Percentiles rank a stretch among this genome's conserved stretches.
Evolutionary conservation across 2,113 vertebrate species (phyloP).

Genomic region (Psittacus erithacus): DNA sequence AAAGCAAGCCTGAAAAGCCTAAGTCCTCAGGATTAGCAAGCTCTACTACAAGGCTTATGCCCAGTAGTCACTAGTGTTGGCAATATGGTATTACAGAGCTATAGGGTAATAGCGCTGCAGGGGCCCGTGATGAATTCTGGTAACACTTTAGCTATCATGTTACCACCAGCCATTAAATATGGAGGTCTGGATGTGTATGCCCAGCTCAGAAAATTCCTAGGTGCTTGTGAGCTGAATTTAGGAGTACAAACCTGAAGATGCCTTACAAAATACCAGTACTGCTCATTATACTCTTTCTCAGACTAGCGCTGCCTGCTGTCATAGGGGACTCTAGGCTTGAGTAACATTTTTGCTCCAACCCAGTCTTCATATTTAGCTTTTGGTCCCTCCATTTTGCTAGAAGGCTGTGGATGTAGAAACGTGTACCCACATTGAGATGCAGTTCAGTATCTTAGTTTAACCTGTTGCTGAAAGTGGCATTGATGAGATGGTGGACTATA

Average conservation of each 20-base stretch:
- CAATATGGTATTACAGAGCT: background rate
- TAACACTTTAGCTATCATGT: background rate
- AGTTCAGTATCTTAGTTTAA: background rate
- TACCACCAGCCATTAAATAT: accelerated
- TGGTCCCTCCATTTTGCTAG: background rate
- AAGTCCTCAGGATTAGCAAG: background rate
- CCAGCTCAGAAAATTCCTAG: background rate
- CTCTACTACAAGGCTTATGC: background rate
- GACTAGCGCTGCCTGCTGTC: background rate
- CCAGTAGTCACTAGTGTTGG: background rate
- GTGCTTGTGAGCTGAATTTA: background rate
- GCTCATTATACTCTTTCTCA: background rate
- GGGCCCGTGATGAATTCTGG: background rate
- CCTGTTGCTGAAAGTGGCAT: background rate
- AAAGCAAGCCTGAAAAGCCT: background rate
- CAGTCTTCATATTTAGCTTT: background rate
- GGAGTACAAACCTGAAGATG: background rate
- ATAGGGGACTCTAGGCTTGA: background rate
- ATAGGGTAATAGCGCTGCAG: background rate
- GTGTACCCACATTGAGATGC: background rate
- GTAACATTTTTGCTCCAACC: background rate
- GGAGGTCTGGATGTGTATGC: background rate
- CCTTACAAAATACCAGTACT: background rate
- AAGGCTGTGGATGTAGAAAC: background rate
- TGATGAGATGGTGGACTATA: background rate